Percentiles rank a stretch among this genome's conserved stretches.
Conservation (phyloP, 2,113 vertebrate species). For the Platichthys flesus region DNA sequence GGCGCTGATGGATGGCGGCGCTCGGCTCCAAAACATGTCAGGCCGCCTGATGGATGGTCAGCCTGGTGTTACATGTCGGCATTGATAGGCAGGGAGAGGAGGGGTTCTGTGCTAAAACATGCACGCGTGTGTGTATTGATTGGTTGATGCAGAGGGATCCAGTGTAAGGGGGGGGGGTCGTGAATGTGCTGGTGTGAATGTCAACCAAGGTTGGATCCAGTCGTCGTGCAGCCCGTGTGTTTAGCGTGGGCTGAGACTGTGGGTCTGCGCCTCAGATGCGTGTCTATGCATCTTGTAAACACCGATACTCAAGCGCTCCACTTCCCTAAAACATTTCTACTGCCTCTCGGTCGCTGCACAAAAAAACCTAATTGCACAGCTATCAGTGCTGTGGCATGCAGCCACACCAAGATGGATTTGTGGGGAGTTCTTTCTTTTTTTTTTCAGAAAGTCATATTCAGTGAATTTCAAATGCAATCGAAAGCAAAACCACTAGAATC, state of each 20-base stretch:
- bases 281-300: neutral
- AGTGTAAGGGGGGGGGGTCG: neutral
- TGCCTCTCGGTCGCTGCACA: neutral
- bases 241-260: conserved; percentile 6
- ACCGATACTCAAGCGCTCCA: neutral
- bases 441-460: conserved; percentile 31
- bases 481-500: conserved; percentile 40
- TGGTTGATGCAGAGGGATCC: conserved; percentile 65
- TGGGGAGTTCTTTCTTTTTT: conserved; percentile 5
- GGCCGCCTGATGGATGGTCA: conserved; percentile 69
- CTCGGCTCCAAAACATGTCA: conserved; percentile 54
- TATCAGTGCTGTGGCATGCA: conserved; percentile 26
- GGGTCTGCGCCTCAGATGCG: neutral
- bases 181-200: conserved; percentile 67
- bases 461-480: conserved; percentile 32
- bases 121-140: conserved; percentile 69
- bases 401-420: conserved; percentile 45
- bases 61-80: conserved; percentile 56
- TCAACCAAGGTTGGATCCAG: conserved; percentile 74
- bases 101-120: conserved; percentile 70
- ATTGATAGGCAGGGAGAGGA: conserved; percentile 63
- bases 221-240: conserved; percentile 49
- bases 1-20: conserved; percentile 61
- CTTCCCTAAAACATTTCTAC: conserved; percentile 18
- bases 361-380: conserved; percentile 21